These are phyloP conservation scores for Whitmania pigra DNA, from an alignment of 1,140 invertebrate species.

Conservation along the genomic window DNA sequence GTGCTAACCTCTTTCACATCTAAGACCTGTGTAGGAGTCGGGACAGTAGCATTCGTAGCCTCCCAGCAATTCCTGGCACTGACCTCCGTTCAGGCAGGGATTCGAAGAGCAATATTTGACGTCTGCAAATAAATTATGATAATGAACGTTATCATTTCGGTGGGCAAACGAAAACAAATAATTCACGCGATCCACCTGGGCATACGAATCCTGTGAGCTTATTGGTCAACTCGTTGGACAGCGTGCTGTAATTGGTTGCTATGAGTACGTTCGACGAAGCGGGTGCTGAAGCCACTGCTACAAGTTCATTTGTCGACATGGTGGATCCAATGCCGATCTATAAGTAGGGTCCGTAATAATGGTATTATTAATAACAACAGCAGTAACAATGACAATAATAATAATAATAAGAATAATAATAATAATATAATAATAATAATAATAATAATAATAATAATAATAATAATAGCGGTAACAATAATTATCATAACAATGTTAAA, in stretches of 20 bases:
- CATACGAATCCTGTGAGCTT: constrained; percentile 15
- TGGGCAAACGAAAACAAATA: no score
- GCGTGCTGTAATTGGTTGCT: constrained; percentile 15
- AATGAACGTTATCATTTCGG: no score
- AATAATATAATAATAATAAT: background rate
- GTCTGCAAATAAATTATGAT: background rate
- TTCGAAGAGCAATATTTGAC: constrained; percentile 17
- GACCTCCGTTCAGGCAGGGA: constrained; percentile 21
- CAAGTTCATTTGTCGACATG: constrained; percentile 10
- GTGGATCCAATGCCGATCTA: constrained; percentile 20
- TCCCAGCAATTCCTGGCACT: constrained; percentile 15
- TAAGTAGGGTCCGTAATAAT: background rate
- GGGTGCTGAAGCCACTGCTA: constrained; percentile 17
- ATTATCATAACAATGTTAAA: background rate
- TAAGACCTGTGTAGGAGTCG: background rate
- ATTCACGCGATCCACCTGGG: constrained; percentile 14
- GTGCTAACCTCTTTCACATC: constrained; percentile 20
- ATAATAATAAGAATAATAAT: background rate
- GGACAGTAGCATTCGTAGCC: constrained; percentile 21
- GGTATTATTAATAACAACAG: background rate
- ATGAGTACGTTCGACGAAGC: constrained; percentile 13
- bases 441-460: background rate
- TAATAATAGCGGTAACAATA: background rate
- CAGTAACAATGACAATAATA: background rate
- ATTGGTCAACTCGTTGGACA: constrained; percentile 2